Percentiles rank a stretch among this genome's conserved stretches.
Conservation (phyloP, 2,797 vertebrate genomes). For the Craterocephalus amniculus region DNA sequence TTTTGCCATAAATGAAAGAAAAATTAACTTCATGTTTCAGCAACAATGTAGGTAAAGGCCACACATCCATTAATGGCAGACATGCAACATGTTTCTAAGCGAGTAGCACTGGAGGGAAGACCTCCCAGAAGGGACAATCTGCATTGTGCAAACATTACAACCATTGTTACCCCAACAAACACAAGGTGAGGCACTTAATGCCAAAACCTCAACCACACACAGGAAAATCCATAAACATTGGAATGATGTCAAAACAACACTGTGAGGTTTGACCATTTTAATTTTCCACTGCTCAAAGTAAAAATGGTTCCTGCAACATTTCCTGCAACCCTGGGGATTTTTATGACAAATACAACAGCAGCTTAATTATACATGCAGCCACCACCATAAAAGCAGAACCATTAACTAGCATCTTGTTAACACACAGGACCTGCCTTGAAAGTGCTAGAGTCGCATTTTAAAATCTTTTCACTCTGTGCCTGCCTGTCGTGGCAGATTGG, state of each 20-base stretch:
- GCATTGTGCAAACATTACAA: constrained; percentile 82
- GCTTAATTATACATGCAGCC: constrained; percentile 85
- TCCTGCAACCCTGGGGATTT: constrained; percentile 77
- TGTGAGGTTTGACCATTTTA: constrained; percentile 82
- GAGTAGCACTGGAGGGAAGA: constrained; percentile 77
- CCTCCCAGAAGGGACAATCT: constrained; percentile 83
- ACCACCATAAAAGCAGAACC: constrained; percentile 75
- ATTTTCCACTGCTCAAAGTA: constrained; percentile 85
- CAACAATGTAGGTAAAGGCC: constrained; percentile 59
- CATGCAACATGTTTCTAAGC: constrained; percentile 72
- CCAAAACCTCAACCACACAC: constrained; percentile 78
- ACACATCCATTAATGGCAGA: constrained; percentile 68
- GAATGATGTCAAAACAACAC: constrained; percentile 86
- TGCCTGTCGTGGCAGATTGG: constrained; percentile 74
- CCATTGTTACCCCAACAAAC: constrained; percentile 77
- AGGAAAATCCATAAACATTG: constrained; percentile 87
- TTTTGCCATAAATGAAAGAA: constrained; percentile 30
- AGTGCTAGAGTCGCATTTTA: constrained; percentile 79
- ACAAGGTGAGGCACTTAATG: constrained; percentile 80
- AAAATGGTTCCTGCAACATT: constrained; percentile 80
- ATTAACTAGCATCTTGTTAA: constrained; percentile 84
- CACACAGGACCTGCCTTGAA: constrained; percentile 77
- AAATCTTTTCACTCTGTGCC: constrained; percentile 73
- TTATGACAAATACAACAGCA: constrained; percentile 85
- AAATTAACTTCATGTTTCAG: constrained; percentile 42